These are phyloP conservation scores for Nematopogon swammerdamellus DNA, from an alignment of 2,888 invertebrate species.

Conservation along the genomic window DNA sequence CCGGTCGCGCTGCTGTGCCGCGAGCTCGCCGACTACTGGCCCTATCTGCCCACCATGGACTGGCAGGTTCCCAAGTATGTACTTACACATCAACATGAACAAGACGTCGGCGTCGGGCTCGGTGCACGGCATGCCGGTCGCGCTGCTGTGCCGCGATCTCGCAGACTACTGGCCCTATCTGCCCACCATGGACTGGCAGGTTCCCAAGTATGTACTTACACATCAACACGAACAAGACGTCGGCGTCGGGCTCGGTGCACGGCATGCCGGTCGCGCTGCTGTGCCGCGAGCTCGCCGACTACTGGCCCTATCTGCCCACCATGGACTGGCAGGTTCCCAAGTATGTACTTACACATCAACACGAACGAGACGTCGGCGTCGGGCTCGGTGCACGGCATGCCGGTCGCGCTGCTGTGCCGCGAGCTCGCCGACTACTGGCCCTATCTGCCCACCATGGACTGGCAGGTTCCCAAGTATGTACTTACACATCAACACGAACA, in stretches of 20 bases:
- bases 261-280: constrained; percentile 80
- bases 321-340: constrained; percentile 79
- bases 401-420: constrained; percentile 72
- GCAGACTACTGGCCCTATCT: constrained; percentile 71
- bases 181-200: constrained; percentile 79
- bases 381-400: constrained; percentile 76
- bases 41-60: constrained; percentile 72
- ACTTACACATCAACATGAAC: constrained; percentile 89
- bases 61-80: constrained; percentile 74
- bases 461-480: constrained; percentile 72
- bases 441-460: constrained; percentile 73
- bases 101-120: constrained; percentile 79
- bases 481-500: constrained; percentile 88
- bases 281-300: constrained; percentile 68
- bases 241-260: constrained; percentile 70
- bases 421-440: constrained; percentile 76
- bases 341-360: constrained; percentile 81
- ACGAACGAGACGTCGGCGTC: constrained; percentile 77
- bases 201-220: constrained; percentile 72
- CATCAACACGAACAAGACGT: constrained; percentile 84
- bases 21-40: constrained; percentile 73
- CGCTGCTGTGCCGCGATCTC: constrained; percentile 72
- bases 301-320: constrained; percentile 72
- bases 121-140: constrained; percentile 72
- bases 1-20: constrained; percentile 75